Evolutionary conservation across 1,140 invertebrate species (phyloP).

Genomic region (Sminthurinus signatus): DNA sequence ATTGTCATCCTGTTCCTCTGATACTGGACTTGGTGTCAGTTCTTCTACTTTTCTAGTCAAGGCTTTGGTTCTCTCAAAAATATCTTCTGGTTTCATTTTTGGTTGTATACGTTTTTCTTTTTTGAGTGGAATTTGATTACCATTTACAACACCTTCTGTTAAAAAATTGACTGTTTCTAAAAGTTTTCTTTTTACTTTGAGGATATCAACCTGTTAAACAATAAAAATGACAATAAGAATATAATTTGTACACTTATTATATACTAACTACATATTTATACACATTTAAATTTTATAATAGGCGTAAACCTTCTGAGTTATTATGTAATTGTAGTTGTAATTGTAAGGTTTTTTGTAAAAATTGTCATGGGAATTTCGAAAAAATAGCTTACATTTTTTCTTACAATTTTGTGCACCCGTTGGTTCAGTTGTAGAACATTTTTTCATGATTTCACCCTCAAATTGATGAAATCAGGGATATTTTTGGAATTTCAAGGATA

Average conservation of each 20-base stretch:
- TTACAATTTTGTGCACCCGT: too few relatives aligned
- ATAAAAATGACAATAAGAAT: slow-evolving; percentile 2
- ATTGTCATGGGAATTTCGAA: too few relatives aligned
- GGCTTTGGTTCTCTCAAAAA: slow-evolving; percentile 44
- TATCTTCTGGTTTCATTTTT: slow-evolving; percentile 3
- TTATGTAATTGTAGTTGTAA: too few relatives aligned
- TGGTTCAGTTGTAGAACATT: too few relatives aligned
- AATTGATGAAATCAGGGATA: too few relatives aligned
- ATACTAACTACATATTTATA: too few relatives aligned
- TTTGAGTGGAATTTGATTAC: slow-evolving; percentile 21
- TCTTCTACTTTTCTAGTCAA: background rate
- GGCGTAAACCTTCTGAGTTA: too few relatives aligned
- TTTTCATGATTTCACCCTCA: too few relatives aligned
- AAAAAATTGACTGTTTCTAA: slow-evolving; percentile 61
- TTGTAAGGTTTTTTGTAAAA: too few relatives aligned
- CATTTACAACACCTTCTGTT: slow-evolving; percentile 55
- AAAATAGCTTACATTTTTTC: too few relatives aligned
- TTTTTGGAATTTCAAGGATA: too few relatives aligned
- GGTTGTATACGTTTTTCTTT: slow-evolving; percentile 2
- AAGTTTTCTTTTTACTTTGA: slow-evolving; percentile 68
- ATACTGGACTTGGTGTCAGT: background rate
- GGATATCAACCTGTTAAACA: slow-evolving; percentile 62
- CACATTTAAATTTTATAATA: too few relatives aligned
- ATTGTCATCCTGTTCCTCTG: slow-evolving; percentile 3
- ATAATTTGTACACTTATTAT: background rate